phyloP scores from a whole-genome alignment of 92 coral and sea anemone genomes.

The Meandrina meandrites region DNA sequence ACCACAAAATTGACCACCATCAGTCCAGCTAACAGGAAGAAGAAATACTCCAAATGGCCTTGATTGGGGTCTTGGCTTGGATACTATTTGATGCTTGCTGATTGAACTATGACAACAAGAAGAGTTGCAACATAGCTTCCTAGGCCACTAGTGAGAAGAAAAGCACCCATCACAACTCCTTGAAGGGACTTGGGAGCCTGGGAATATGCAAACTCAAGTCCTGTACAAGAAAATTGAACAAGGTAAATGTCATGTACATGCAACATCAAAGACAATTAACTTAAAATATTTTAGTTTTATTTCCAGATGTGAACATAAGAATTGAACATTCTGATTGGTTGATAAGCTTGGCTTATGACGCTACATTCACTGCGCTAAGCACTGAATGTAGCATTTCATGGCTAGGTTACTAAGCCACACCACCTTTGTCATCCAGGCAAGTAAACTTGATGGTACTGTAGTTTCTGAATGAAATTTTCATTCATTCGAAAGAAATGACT shows the following conservation, averaged over 20 bases:
- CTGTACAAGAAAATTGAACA: constrained; percentile 28
- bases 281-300: no score
- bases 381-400: no score
- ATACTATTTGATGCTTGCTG: constrained; percentile 67
- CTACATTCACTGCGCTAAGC: no score
- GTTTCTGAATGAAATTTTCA: no score
- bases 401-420: no score
- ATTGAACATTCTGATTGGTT: no score
- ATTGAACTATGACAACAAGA: constrained; percentile 67
- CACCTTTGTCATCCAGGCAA: no score
- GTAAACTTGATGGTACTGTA: no score
- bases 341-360: no score
- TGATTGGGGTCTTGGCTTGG: constrained; percentile 67
- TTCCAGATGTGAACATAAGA: no score
- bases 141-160: constrained; percentile 75
- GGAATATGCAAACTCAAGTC: constrained; percentile 90
- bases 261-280: no score
- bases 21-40: constrained; percentile 81
- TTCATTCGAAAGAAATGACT: no score
- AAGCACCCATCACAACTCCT: constrained; percentile 92
- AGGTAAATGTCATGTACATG: neutral
- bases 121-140: constrained; percentile 79
- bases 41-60: constrained; percentile 80
- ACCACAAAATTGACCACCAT: constrained; percentile 81
- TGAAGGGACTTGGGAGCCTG: constrained; percentile 84